Base-by-base conservation (phyloP, 2,888 invertebrate genomes). In the Piscicola geometra region DNA sequence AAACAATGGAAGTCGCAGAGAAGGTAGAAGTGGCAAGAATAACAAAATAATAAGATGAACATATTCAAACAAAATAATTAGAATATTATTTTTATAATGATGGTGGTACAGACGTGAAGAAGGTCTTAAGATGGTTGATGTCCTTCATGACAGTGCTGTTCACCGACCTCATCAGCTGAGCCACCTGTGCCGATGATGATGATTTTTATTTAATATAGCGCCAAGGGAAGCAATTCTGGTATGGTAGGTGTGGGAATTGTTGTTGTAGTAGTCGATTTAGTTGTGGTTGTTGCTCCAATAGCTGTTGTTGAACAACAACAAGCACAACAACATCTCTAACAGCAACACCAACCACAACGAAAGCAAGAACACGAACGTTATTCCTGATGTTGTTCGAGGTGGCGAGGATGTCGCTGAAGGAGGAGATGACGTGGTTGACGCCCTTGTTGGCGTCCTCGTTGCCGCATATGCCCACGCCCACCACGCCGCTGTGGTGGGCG, bases 401-500 rank as follows among this genome's bases (percentile, higher is more conserved):
- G 67, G 70, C n/a, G 47, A 77, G 69, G 41, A 76, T 76, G 41
- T 78, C 79, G 82, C 90, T 89, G 5, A 93, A 91, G 21, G 94
- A 91, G 78, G 90, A 89, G 79, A 92, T 88, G 82, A 93, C 90
- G 85, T 80, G 79, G 71, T 92, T 88, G 84, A 94, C 88, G 12
- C 93, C 94, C 86, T 93, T 93, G 88, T 95, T 94, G 67, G 94
- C 89, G 85, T 94, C 93, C 85, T 95, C 94, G 87, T 95, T 96
- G 56, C 95, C 95, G 86, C 94, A 96, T 64, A 96, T 89, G 41
- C 92, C 94, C 75, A 94, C 89, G 75, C 93, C 94, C 80, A 94
- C 91, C 9, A 93, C 92, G 78, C 92, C 93, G 87, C 88, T 88
- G 74, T 30, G 74, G 75, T n/a, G n/a, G n/a, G 68, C n/a, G 21